A percentile compares a stretch with the other conserved stretches of the same genome.
phyloP scores from a whole-genome alignment of 2,113 vertebrate species.

The Spizaetus ornatus region DNA sequence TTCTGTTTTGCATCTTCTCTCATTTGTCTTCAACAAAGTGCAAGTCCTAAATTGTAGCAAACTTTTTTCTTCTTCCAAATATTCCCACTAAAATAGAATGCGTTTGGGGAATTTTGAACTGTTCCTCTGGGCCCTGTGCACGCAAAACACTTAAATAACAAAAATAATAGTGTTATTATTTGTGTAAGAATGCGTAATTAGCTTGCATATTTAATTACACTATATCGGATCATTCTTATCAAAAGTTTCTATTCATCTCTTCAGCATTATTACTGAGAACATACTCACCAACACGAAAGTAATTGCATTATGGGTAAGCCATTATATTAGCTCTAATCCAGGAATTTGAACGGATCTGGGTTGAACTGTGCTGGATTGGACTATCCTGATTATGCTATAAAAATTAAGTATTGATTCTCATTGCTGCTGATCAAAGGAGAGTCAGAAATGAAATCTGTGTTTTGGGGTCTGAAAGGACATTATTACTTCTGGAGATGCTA shows the following conservation, averaged over 20 bases:
- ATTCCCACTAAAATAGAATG: neutral
- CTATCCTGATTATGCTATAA: neutral
- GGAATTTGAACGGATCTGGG: neutral
- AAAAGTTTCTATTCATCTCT: neutral
- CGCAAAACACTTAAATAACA: neutral
- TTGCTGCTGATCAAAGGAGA: neutral
- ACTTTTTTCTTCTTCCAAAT: constrained; percentile 48
- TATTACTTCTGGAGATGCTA: neutral
- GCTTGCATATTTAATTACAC: neutral
- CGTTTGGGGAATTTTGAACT: neutral
- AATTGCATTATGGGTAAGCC: constrained; percentile 37
- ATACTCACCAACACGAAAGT: neutral
- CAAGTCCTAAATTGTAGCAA: constrained; percentile 11
- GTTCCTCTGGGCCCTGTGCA: neutral
- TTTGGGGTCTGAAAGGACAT: neutral
- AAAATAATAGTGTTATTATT: neutral
- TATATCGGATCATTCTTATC: neutral
- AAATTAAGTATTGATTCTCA: neutral
- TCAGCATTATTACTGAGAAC: neutral
- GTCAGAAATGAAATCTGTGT: neutral
- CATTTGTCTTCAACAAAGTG: constrained; percentile 43
- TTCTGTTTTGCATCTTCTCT: constrained; percentile 50
- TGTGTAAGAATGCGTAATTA: neutral
- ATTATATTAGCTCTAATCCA: neutral
- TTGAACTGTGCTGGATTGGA: neutral